Base-by-base conservation (phyloP, 2,113 vertebrate species). In the Orycteropus afer region DNA sequence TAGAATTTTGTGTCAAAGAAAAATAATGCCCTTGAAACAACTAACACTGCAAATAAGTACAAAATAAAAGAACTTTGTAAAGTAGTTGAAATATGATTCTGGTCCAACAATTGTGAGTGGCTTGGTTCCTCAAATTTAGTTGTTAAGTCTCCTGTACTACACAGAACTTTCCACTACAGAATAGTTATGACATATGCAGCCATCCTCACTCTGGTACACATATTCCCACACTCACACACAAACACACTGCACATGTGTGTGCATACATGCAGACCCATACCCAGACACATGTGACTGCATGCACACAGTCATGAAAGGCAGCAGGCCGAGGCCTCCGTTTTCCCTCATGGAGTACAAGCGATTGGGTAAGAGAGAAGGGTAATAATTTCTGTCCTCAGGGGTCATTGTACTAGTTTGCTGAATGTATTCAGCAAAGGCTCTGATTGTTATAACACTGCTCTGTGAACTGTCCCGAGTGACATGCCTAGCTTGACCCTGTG, bases 1-100 rank as follows among this genome's bases (percentile, higher is more conserved):
- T 25, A 59, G 57, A 69, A 9, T 57, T 91, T 40, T 49, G 25
- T 83, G 91, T 94, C 80, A 85, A 94, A 96, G 81, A n/a, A 61
- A 29, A 61, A 61, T 27, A 61, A 61, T 61, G 27, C 7, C 40
- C 40, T 69, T 47, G 29, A 55, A 29, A n/a, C 29, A 74, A 67
- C 2, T 1, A 61, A 34, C 10, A 37, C 25, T 74, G 55, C 17
- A 32, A 25, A 34, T 0, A 8, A 49, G 53, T 45, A 63, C 45
- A 22, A 0, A 61, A 85, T 51, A 61, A 74, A 84, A 69, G 78
- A 34, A 13, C 18, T 51, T 29, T 40, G 5, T 12, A 13, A 61
- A 77, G 42, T 5, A 13, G 53, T 1, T 67, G 83, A 67, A 86
- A 59, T 57, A 86, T 42, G 76, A 15, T 40, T 23, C 53, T 53